phyloP scores from a whole-genome alignment of 1,140 invertebrate genomes.

The Stegodyphus dumicola region DNA sequence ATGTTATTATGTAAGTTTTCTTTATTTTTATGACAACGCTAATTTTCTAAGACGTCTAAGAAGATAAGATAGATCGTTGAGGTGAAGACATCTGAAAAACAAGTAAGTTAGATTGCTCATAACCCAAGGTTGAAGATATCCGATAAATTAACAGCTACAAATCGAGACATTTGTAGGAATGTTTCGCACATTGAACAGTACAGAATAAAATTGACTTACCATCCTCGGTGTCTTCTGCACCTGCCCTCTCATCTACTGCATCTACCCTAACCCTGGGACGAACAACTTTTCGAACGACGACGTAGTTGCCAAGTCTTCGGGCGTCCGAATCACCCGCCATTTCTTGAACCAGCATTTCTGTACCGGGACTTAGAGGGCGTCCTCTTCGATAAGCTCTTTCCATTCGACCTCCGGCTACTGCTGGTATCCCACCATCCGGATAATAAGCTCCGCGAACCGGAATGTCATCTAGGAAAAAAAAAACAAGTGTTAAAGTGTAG shows the following conservation, averaged over 20 bases:
- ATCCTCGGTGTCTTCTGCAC: slow-evolving; percentile 7
- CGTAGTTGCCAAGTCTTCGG: slow-evolving; percentile 44
- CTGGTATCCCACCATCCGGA: slow-evolving; percentile 37
- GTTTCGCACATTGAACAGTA: too few species aligned
- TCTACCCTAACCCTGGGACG: slow-evolving; percentile 48
- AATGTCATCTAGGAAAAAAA: slow-evolving; percentile 4
- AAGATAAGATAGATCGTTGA: too few species aligned
- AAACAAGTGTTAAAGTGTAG: neutral
- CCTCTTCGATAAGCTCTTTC: slow-evolving; percentile 44
- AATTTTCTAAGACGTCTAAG: too few species aligned
- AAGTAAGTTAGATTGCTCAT: too few species aligned
- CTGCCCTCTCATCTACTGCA: neutral
- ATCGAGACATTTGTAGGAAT: too few species aligned
- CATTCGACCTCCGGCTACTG: slow-evolving; percentile 38
- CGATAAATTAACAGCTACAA: too few species aligned
- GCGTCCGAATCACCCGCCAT: slow-evolving; percentile 16
- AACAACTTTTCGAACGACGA: slow-evolving; percentile 49
- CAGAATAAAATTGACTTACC: neutral
- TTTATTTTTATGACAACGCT: too few species aligned
- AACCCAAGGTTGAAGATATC: too few species aligned
- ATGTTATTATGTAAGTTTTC: too few species aligned
- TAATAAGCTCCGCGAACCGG: slow-evolving; percentile 31
- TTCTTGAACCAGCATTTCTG: slow-evolving; percentile 32
- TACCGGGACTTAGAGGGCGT: slow-evolving; percentile 33
- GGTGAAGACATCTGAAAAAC: too few species aligned